Evolutionary conservation across 1,140 invertebrate genomes (phyloP), one percentile per base, ranked within the genome.

Genomic region (Chymomyza costata): DNA sequence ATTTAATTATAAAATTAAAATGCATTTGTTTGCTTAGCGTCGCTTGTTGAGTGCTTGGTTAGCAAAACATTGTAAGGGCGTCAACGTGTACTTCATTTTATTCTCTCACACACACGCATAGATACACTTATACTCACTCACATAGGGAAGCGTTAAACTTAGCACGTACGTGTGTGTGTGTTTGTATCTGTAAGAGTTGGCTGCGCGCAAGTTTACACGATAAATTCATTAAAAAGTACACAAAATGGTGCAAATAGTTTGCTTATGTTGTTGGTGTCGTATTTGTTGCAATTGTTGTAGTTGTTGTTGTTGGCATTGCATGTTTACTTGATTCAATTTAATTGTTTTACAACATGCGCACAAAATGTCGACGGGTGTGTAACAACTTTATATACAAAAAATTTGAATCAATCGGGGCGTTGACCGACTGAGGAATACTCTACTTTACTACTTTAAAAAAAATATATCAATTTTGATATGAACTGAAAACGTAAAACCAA

Each of bases 201-300:
- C n/a, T n/a, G n/a, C n/a, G n/a, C 54, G 71, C 39, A 70, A 56
- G 78, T 78, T 71, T 78, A 76, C 71, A 76, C 62, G 66, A 80
- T 76, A 78, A 76, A 76, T 71, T 76, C 71, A 76, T 78, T 76
- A 76, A 80, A 71, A 76, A 78, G 66, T 76, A 76, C 71, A 71
- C 66, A 76, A 71, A 66, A 63, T 63, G 45, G 16, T 53, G 62
- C 39, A 80, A 76, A 76, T 76, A 50, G 39, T 59, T 58, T 31
- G 43, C 21, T 46, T 61, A 62, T 67, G 43, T 30, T 39, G 37
- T 16, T 40, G 47, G 38, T 41, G 52, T 43, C 31, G 18, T 19
- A 34, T 19, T 41, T 34, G 25, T 25, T 52, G 32, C 19, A 15
- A 13, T 16, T 57, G 10, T 31, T 51, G 35, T 25, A 14, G 47